Evolutionary conservation across 2,797 vertebrate species (phyloP), one percentile per base, ranked within the genome.

Genomic region (Falco novaeseelandiae): DNA sequence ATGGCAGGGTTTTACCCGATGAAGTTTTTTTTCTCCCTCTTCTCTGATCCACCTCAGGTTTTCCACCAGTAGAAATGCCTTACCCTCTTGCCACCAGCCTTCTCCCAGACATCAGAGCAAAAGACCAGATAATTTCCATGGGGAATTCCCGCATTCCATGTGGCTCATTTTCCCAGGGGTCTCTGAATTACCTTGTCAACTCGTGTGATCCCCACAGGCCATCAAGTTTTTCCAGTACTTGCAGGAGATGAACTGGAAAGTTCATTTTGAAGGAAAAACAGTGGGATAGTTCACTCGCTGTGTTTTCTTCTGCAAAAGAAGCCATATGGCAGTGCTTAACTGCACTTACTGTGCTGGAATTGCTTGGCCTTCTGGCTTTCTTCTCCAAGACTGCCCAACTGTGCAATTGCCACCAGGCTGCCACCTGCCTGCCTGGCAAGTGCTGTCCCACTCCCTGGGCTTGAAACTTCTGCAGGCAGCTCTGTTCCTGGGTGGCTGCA

Each of bases 381-480:
- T 89, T n/a, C 69, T 88, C 69, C 67, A 38, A 89, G 92, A 67
- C 78, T 94, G 78, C 48, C 81, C 87, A 83, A 88, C 72, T 83
- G 72, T 91, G 79, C 72, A 12, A 27, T 52, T 52, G 44, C 49
- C 84, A 85, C 85, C 46, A 51, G 89, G 81, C 38, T 83, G 79
- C 67, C 84, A 86, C 87, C 92, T 94, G 87, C 83, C 76, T 74
- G 66, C 66, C 76, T 92, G 83, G 57, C 83, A 88, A 23, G 5
- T 0, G 1, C 52, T 65, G n/a, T 13, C 19, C n/a, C 19, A 1
- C 4, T 70, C 61, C 12, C 40, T 1, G 2, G 13, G 55, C 48
- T 77, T 30, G 1, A 73, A 48, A 34, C 17, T 38, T 9, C 66
- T 42, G 30, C 38, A 65, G 58, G n/a, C 40, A 58, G 34, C 63